phyloP scores from a whole-genome alignment of 1,140 invertebrate genomes.

The Tyrophagus putrescentiae region DNA sequence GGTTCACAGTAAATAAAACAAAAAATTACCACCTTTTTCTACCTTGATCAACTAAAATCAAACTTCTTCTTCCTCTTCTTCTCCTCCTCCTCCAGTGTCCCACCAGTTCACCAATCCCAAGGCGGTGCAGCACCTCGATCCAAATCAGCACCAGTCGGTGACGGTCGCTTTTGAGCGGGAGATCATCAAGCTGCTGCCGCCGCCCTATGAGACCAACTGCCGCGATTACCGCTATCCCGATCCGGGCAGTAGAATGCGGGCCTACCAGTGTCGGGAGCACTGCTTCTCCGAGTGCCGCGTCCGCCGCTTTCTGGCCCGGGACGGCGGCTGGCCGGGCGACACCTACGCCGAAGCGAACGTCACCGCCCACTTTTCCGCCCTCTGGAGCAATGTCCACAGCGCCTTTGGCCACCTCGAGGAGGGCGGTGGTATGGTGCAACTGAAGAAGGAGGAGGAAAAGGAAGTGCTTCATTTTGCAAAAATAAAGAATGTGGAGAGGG shows the following conservation, averaged over 20 bases:
- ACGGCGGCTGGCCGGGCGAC: conserved; percentile 5
- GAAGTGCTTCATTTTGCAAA: no score
- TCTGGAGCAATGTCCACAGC: neutral
- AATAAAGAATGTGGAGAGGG: neutral
- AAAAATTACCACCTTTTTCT: no score
- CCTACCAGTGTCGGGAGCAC: neutral
- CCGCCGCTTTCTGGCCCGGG: neutral
- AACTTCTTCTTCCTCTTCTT: neutral
- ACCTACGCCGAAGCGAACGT: neutral
- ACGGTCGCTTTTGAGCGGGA: conserved; percentile 2
- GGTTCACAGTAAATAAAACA: neutral
- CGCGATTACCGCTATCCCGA: conserved; percentile 21
- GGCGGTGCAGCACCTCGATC: neutral
- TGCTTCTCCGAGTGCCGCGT: neutral
- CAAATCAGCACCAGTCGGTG: neutral
- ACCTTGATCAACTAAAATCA: neutral
- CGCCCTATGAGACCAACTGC: conserved; percentile 23
- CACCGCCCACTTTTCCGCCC: neutral
- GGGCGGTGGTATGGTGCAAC: neutral
- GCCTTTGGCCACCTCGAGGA: neutral
- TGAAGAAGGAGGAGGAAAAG: no score
- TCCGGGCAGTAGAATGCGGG: no score
- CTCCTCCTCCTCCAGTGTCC: neutral
- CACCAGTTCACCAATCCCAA: neutral
- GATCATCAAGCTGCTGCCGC: conserved; percentile 15